Base-by-base conservation (phyloP, 2,888 invertebrate species). In the Cetonia aurata region DNA sequence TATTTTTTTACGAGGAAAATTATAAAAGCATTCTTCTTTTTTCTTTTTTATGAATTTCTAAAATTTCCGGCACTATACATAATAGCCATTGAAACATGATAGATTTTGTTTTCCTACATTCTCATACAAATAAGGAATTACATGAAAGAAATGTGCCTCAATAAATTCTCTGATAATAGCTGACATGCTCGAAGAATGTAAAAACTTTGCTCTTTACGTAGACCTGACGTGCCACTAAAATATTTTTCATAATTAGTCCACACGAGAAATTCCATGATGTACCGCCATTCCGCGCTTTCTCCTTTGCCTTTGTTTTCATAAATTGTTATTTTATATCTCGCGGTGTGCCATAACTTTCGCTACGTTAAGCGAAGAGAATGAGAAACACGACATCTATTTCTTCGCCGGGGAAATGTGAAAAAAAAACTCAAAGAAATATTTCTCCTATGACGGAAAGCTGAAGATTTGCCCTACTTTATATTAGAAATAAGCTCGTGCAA, bases 301-400 rank as follows among this genome's bases (percentile, higher is more conserved):
- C 46, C 31, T 60, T 60, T 46, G 60, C 33, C 60, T 31, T 60
- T 46, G 46, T 60, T 31, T 46, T 60, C 31, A 13, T n/a, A 60
- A 60, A 46, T 46, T 59, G 59, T 59, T 60, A 60, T 48, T 60
- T 48, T 48, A 60, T 48, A 60, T 60, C 60, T 31, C 25, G 19
- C 10, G 25, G 44, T 25, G 25, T 44, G 44, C 25, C 25, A 42
- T 59, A 59, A 59, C 41, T 44, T 15, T 59, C 41, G 59, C 55
- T 31, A 44, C 44, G 44, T 59, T 59, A 44, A 19, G 44, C 50
- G 9, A 12, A 50, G 19, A 19, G 15, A 15, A 50, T 15, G 19
- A 59, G 25, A 44, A 17, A 19, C 19, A 25, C 42, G 6, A 12
- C 59, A 59, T 25, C 25, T 59, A 44, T 59, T 19, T 44, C 25